Evolutionary conservation across 2,113 vertebrate genomes (phyloP).

Genomic region (Atrichornis clamosus): DNA sequence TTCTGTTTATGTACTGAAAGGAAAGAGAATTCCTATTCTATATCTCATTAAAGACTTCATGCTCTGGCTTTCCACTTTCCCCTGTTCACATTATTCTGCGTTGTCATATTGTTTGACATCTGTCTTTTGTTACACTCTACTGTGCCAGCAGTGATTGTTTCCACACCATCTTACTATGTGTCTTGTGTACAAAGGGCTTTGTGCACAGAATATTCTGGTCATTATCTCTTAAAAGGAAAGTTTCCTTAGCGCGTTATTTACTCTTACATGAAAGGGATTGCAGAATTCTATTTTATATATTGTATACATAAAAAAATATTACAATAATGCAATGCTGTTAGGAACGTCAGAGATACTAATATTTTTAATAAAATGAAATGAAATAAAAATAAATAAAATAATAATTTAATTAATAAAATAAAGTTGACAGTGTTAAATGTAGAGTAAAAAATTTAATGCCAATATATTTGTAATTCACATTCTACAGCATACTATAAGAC

Average conservation of each 20-base stretch:
- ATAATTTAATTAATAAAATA: too few species aligned
- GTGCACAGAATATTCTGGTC: neutral
- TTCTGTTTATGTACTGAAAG: neutral
- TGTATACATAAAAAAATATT: neutral
- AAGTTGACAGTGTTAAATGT: neutral
- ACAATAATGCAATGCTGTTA: neutral
- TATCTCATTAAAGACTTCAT: neutral
- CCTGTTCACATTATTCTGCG: neutral
- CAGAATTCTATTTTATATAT: neutral
- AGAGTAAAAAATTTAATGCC: neutral
- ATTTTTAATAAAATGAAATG: too few species aligned
- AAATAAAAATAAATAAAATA: too few species aligned
- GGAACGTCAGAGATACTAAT: neutral
- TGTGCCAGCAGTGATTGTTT: neutral
- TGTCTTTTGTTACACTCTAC: neutral
- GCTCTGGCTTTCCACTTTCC: neutral
- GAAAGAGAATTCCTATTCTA: neutral
- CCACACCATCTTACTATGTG: neutral
- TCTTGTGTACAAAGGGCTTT: neutral
- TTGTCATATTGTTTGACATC: neutral
- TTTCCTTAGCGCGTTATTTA: neutral
- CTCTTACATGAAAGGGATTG: neutral
- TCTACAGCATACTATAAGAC: neutral
- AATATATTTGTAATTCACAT: neutral
- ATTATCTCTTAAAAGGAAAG: neutral